Percentiles rank a stretch among this genome's conserved stretches.
Conservation (phyloP, 2,888 invertebrate genomes). For the Molanna angustata region DNA sequence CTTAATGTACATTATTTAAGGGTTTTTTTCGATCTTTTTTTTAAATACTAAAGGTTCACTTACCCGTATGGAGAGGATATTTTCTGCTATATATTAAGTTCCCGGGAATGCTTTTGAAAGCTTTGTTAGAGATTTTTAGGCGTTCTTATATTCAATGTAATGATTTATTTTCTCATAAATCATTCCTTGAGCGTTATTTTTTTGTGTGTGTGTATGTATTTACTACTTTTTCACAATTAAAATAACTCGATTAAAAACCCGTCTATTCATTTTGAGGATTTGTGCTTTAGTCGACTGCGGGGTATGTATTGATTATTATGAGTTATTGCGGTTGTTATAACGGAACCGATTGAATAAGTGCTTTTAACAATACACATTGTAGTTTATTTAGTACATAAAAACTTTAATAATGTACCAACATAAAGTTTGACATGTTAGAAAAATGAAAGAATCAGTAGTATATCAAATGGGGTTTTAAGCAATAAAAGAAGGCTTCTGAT, state of each 20-base stretch:
- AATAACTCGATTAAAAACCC: conserved; percentile 5
- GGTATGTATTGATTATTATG: too few species aligned
- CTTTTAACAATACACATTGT: too few species aligned
- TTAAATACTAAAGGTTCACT: conserved; percentile 14
- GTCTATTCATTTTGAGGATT: too few species aligned
- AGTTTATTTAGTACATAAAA: too few species aligned
- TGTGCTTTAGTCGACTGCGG: too few species aligned
- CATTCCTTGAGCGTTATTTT: conserved; percentile 3
- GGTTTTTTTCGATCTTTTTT: conserved; percentile 3
- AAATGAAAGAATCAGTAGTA: too few species aligned
- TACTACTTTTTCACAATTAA: conserved; percentile 11
- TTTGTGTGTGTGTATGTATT: neutral
- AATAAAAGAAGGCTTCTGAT: too few species aligned
- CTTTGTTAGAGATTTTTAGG: conserved; percentile 12
- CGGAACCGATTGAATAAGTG: too few species aligned
- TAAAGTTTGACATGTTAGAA: too few species aligned
- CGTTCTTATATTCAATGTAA: conserved; percentile 15
- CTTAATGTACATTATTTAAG: conserved; percentile 14
- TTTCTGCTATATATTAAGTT: conserved; percentile 15
- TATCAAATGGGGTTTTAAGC: too few species aligned
- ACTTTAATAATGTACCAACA: too few species aligned
- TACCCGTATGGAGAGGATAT: conserved; percentile 11
- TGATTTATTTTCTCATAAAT: conserved; percentile 16
- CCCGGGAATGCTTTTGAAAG: conserved; percentile 8
- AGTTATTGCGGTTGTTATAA: too few species aligned